A percentile compares a stretch with the other conserved stretches of the same genome.
Evolutionary conservation across 2,888 invertebrate genomes (phyloP).

Genomic region (Pandemis heparana): DNA sequence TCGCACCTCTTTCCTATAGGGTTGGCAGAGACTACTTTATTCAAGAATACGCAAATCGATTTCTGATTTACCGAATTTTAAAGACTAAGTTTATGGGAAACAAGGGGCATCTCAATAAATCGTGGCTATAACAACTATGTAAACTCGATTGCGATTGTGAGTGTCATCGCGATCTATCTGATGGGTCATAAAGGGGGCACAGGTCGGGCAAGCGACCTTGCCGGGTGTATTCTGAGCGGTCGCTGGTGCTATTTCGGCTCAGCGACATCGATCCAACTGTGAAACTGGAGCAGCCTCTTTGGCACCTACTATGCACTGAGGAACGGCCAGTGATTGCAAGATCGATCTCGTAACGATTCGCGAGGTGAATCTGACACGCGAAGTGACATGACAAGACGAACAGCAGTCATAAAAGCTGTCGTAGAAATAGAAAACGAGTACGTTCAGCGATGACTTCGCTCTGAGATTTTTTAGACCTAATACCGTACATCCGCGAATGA

Average conservation of each 20-base stretch:
- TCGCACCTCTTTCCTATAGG: too few relatives aligned
- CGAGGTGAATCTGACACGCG: constrained; percentile 45
- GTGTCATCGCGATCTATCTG: constrained; percentile 56
- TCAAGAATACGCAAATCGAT: too few relatives aligned
- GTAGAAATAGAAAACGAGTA: background rate
- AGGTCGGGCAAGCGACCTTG: constrained; percentile 71
- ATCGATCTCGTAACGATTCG: constrained; percentile 55
- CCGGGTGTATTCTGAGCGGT: constrained; percentile 67
- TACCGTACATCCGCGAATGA: background rate
- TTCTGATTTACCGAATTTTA: too few relatives aligned
- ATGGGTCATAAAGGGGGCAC: constrained; percentile 70
- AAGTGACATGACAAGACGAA: constrained; percentile 8
- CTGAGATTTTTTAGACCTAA: background rate
- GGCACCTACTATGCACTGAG: constrained; percentile 73
- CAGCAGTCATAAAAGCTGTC: constrained; percentile 2
- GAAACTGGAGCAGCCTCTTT: constrained; percentile 76
- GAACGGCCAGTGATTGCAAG: constrained; percentile 66
- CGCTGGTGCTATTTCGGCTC: constrained; percentile 68
- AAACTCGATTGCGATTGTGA: constrained; percentile 52
- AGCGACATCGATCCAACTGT: constrained; percentile 70
- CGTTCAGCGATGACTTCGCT: background rate
- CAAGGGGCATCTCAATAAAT: too few relatives aligned
- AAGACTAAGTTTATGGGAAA: too few relatives aligned
- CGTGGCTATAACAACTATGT: background rate
- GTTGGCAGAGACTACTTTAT: too few relatives aligned